phyloP scores from a whole-genome alignment of 2,888 invertebrate species.

The Agrypnus murinus region DNA sequence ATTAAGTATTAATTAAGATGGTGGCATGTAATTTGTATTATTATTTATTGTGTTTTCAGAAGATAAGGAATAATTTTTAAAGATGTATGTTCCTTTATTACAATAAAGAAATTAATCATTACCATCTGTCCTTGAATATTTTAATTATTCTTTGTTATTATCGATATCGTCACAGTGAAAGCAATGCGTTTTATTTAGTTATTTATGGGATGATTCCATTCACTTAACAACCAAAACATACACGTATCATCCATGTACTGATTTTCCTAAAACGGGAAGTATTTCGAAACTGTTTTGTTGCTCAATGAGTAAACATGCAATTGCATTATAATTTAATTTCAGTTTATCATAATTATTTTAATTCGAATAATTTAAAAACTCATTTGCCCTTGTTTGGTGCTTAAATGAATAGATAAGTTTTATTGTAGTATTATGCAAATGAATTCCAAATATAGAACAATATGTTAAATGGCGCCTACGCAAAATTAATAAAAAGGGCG shows the following conservation, averaged over 20 bases:
- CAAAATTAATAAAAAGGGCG: background rate
- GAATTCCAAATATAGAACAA: slow-evolving; percentile 4
- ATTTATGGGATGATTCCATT: background rate
- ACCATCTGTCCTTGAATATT: too few species aligned
- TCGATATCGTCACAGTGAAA: too few species aligned
- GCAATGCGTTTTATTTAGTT: background rate
- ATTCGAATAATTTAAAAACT: too few species aligned
- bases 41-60: too few species aligned
- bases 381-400: background rate
- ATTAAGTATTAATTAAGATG: background rate
- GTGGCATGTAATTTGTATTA: too few species aligned
- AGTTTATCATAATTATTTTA: too few species aligned
- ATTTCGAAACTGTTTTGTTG: background rate
- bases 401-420: background rate
- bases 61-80: too few species aligned
- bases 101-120: too few species aligned
- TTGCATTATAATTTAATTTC: too few species aligned
- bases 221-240: background rate
- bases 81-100: too few species aligned
- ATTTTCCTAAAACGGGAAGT: background rate
- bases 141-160: too few species aligned
- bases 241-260: background rate
- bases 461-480: background rate
- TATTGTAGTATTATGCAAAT: background rate
- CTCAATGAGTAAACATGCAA: background rate